phyloP scores from a whole-genome alignment of 2,113 vertebrate genomes.

The Eurypyga helias region DNA sequence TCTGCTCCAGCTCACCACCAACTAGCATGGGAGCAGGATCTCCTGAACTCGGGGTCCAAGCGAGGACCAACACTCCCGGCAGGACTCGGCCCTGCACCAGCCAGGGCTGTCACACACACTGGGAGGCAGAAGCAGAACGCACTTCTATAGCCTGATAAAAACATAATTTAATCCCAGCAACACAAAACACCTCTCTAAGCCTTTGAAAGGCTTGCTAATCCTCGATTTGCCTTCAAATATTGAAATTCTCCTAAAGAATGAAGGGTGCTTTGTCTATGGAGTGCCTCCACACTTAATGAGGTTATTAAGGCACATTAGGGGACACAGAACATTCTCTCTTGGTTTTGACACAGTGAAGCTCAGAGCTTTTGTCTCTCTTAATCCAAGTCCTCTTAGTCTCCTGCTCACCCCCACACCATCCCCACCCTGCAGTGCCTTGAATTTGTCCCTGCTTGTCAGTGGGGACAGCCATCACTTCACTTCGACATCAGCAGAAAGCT shows the following conservation, averaged over 20 bases:
- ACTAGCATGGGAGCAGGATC: rapidly evolving
- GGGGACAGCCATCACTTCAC: not conserved
- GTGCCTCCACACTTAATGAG: not conserved
- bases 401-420: not conserved
- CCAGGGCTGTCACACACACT: rapidly evolving
- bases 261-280: not conserved
- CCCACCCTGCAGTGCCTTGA: not conserved
- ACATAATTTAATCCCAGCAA: not conserved
- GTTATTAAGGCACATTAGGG: constrained; percentile 2
- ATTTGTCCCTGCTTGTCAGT: not conserved
- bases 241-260: not conserved
- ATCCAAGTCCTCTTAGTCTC: not conserved
- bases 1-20: not conserved
- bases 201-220: not conserved
- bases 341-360: not conserved
- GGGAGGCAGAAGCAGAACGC: not conserved
- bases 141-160: not conserved
- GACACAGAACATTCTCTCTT: not conserved
- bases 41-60: rapidly evolving
- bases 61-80: rapidly evolving
- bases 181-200: not conserved
- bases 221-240: not conserved
- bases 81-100: rapidly evolving
- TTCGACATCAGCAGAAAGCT: not conserved
- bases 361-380: not conserved